Base-by-base conservation (phyloP, 2,888 invertebrate species). In the Tineola bisselliella region DNA sequence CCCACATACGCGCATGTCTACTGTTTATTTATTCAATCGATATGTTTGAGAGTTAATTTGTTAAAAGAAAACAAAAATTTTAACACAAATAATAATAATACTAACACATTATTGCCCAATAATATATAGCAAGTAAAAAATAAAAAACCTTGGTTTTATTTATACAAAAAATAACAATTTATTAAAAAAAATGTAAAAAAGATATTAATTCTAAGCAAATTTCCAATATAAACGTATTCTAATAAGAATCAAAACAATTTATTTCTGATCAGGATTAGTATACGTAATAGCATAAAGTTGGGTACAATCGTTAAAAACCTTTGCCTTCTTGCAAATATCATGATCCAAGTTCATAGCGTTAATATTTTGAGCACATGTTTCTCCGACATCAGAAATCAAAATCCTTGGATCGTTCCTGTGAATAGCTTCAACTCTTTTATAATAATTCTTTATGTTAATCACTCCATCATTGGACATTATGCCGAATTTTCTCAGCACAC, bases 301-400 rank as follows among this genome's bases (percentile, higher is more conserved):
- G 10, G 86, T 87, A 62, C 86, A 87, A 38, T 87, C 86, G 63
- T 87, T 87, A 63, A 87, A 87, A 1, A 84, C 82, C 64, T 84
- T 87, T 0, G 86, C 86, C 63, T 86, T 87, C 64, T 82, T 84
- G 64, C 86, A 87, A 0, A 84, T 80, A 63, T 87, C 86, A 18
- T 86, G 83, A 58, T 84, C 84, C 38, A 84, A 65, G 61, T 83
- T 84, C 86, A 86, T 84, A 1, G 76, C 74, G 60, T 84, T 84
- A 25, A 84, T 84, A 64, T 83, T 86, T 60, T 81, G 77, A 0
- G 83, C 84, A 44, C 86, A 87, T 0, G 86, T 86, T 19, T 87
- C 86, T 0, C 81, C 86, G 0, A 86, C 86, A 64, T 87, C 86
- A 0, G 86, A 84, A 59, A 86, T 82, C n/a, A 87, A 65, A 19